Conservation (phyloP, 1,140 invertebrate species). For the Acromyrmex charruanus region DNA sequence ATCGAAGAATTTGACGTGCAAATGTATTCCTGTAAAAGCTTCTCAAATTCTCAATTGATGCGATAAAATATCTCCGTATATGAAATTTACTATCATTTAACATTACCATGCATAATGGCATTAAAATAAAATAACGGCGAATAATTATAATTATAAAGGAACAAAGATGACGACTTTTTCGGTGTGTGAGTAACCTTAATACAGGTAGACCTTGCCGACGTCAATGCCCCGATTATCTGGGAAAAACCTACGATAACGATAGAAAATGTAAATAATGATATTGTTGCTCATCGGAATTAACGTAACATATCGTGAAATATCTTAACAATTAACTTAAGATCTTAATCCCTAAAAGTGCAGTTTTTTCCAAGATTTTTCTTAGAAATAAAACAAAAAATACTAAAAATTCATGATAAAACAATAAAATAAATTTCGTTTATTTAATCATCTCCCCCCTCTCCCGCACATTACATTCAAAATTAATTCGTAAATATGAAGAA, state of each 20-base stretch:
- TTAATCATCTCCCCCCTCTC: background rate
- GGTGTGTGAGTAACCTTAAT: background rate
- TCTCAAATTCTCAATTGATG: background rate
- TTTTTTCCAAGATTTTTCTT: background rate
- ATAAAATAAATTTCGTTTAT: background rate
- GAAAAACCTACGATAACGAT: constrained; percentile 69
- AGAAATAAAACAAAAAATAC: background rate
- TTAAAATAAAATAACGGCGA: constrained; percentile 20
- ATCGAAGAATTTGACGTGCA: background rate
- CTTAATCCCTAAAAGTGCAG: background rate
- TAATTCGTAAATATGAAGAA: background rate
- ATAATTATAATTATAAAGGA: background rate
- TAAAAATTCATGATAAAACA: background rate
- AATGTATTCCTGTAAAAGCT: background rate
- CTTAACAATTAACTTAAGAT: constrained; percentile 11
- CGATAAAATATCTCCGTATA: background rate
- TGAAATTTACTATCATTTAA: background rate
- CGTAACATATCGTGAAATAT: background rate
- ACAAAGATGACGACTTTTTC: background rate
- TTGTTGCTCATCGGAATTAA: constrained; percentile 3
- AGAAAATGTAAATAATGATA: constrained; percentile 62
- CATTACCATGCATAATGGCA: background rate
- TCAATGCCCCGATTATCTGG: constrained; percentile 57
- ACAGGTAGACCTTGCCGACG: background rate
- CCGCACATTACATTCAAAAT: background rate